phyloP scores from a whole-genome alignment of 2,797 vertebrate genomes.

The Pipistrellus nathusii region DNA sequence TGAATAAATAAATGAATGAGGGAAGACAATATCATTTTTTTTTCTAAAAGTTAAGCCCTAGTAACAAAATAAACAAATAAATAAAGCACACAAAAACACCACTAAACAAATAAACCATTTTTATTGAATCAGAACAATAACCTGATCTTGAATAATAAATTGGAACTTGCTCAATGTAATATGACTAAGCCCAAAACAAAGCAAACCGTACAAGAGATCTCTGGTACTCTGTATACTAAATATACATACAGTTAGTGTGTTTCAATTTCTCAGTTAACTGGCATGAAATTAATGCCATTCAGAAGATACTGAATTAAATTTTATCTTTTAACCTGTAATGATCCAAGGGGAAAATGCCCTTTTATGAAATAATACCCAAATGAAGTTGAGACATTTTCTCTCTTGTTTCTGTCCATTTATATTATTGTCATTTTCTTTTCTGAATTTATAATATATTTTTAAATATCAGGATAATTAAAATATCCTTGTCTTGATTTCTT shows the following conservation, averaged over 20 bases:
- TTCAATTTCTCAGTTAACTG: background rate
- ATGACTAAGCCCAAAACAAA: constrained; percentile 9
- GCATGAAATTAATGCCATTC: background rate
- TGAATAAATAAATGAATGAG: background rate
- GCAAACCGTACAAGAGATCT: background rate
- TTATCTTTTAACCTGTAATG: background rate
- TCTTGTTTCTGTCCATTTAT: background rate
- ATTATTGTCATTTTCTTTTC: background rate
- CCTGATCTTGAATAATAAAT: background rate
- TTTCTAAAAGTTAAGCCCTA: constrained; percentile 4
- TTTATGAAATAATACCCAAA: background rate
- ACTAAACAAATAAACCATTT: background rate
- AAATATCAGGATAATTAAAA: background rate
- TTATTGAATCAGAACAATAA: background rate
- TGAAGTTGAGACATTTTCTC: background rate
- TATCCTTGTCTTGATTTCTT: background rate
- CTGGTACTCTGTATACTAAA: background rate
- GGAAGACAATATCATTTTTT: background rate
- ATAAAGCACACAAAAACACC: too few species aligned
- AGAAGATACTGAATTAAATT: background rate
- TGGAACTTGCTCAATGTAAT: background rate
- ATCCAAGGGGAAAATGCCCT: background rate
- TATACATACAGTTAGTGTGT: background rate
- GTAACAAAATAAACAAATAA: background rate
- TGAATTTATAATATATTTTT: background rate